Evolutionary conservation across 2,113 vertebrate genomes (phyloP).

Genomic region (Mystacornis crossleyi): DNA sequence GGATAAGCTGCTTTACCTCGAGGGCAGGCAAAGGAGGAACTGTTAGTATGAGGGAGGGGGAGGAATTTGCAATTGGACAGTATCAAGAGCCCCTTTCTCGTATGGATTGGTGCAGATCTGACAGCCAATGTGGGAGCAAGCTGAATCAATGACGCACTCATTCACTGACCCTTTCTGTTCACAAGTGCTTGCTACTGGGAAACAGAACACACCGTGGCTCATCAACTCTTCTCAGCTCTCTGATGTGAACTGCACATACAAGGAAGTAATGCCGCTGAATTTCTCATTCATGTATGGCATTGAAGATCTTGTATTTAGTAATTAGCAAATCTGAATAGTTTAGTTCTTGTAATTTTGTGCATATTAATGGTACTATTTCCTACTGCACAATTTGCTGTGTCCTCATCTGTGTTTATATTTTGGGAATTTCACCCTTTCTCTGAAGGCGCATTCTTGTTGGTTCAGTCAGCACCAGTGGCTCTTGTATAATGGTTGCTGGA

Average conservation of each 20-base stretch:
- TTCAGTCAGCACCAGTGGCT: slow-evolving; percentile 91
- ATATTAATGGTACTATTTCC: neutral
- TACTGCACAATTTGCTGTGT: neutral
- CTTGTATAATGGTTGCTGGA: slow-evolving; percentile 82
- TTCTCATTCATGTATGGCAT: neutral
- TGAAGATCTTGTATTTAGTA: neutral
- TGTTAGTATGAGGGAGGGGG: neutral
- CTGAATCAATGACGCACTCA: neutral
- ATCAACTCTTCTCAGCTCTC: neutral
- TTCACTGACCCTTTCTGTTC: neutral
- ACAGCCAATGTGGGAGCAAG: neutral
- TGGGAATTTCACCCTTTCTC: slow-evolving; percentile 74
- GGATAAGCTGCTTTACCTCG: neutral
- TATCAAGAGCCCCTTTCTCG: neutral
- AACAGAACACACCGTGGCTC: neutral
- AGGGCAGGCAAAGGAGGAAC: neutral
- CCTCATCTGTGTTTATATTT: slow-evolving; percentile 27
- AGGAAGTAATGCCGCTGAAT: neutral
- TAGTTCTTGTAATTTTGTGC: neutral
- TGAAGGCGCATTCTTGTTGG: slow-evolving; percentile 83
- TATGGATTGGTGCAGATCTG: neutral
- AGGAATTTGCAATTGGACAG: neutral
- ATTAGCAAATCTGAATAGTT: neutral
- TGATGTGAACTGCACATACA: neutral
- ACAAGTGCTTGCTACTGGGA: neutral